phyloP scores from a whole-genome alignment of 2,113 vertebrate species.

The Pipra filicauda region DNA sequence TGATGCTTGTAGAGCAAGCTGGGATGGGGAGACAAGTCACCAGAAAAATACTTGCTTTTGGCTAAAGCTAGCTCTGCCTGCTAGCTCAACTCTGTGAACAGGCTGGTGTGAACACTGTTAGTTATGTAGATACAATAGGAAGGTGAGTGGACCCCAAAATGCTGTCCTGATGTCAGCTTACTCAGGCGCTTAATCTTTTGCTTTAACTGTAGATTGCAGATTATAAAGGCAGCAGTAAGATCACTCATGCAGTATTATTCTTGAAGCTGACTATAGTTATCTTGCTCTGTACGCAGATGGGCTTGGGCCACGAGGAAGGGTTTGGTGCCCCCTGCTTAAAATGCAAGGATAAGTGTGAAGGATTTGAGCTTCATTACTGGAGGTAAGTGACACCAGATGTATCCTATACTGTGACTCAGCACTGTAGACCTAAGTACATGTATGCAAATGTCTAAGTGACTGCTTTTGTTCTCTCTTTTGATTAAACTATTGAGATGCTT shows the following conservation, averaged over 20 bases:
- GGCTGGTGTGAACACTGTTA: not conserved
- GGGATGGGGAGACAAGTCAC: not conserved
- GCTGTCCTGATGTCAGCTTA: not conserved
- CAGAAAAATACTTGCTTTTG: not conserved
- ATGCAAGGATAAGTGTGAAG: slow-evolving; percentile 96
- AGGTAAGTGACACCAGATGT: slow-evolving; percentile 78
- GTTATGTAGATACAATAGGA: rapidly evolving
- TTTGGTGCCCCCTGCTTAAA: slow-evolving; percentile 93
- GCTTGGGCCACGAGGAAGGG: slow-evolving; percentile 93
- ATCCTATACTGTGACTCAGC: not conserved
- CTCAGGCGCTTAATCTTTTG: not conserved
- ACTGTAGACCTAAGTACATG: not conserved
- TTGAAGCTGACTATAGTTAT: not conserved
- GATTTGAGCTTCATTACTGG: slow-evolving; percentile 98
- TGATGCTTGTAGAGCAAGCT: not conserved
- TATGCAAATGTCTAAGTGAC: not conserved
- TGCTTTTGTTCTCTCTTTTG: not conserved
- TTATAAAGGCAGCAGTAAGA: not conserved
- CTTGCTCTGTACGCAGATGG: slow-evolving; percentile 81
- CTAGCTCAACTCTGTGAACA: not conserved
- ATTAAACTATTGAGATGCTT: not conserved
- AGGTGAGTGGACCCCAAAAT: not conserved
- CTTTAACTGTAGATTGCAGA: not conserved
- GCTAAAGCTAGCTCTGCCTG: not conserved
- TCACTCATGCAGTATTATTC: not conserved